Base-by-base conservation (phyloP, 2,888 invertebrate genomes). In the Tachina grossa region DNA sequence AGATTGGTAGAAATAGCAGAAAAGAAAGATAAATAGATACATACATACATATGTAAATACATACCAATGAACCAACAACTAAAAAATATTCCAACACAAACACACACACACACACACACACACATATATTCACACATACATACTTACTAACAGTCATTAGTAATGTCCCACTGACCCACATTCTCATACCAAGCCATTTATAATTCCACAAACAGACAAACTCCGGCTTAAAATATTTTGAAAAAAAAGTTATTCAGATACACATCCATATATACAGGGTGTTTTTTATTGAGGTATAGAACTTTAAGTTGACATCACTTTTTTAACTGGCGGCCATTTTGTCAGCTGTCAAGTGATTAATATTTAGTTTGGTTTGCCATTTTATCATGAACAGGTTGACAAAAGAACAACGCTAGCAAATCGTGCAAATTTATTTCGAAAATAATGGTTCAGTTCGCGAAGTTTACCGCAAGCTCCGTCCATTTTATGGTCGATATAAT, bases 101-200 rank as follows among this genome's bases (percentile, higher is more conserved):
- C 31, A 74, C 13, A 57, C 22, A 75, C 77, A 16, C 66, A 74
- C 31, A 74, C 11, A 66, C 19, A 75, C 77, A 14, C 66, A 75
- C 31, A 74, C 13, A 66, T 19, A 78, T 71, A 82, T 31, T 68
- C 47, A 59, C 69, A 51, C 45, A 66, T 57, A n/a, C n/a, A n/a
- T n/a, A 57, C 39, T 11, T 41, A 78, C 57, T 57, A 49, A 74
- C 83, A 86, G 75, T 78, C 86, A 82, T 82, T 82, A 85, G 82
- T 55, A 82, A 65, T 85, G 85, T 79, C 85, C 85, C 85, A 85
- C 85, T 85, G 82, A 85, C 85, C 85, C 66, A 85, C 85, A 85
- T 85, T 85, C 78, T 65, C 78, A 49, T 61, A 79, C 82, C 82
- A 61, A 85, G 71, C 79, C 82, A 78, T 85, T 85, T 85, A 79